These are phyloP conservation scores for Caenorhabditis auriculariae DNA, from an alignment of 2,888 invertebrate genomes.

Conservation along the genomic window DNA sequence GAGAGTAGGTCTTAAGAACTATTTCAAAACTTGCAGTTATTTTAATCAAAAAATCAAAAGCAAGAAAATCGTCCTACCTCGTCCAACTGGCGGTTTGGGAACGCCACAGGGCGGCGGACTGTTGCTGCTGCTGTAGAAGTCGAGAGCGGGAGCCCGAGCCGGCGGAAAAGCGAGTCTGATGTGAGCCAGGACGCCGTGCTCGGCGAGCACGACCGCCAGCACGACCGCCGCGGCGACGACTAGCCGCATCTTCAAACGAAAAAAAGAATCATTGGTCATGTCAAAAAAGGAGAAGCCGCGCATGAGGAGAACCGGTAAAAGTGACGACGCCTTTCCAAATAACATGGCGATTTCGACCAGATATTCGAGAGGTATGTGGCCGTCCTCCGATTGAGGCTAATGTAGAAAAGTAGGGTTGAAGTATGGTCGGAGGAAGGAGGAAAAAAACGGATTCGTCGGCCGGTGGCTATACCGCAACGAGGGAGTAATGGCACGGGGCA, in stretches of 20 bases:
- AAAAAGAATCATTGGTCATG: no score
- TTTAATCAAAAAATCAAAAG: neutral
- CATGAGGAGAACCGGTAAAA: neutral
- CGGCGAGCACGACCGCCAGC: conserved; percentile 15
- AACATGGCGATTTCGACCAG: no score
- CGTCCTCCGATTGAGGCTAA: no score
- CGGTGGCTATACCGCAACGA: no score
- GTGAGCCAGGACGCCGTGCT: conserved; percentile 25
- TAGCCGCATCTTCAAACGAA: conserved; percentile 13
- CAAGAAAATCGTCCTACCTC: conserved; percentile 12
- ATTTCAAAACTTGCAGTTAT: neutral
- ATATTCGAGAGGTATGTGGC: no score
- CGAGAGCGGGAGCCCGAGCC: conserved; percentile 74
- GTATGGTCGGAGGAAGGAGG: no score
- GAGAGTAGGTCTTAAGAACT: neutral
- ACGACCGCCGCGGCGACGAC: conserved; percentile 21
- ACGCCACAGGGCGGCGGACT: conserved; percentile 91
- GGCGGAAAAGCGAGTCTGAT: conserved; percentile 47
- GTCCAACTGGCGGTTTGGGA: conserved; percentile 73
- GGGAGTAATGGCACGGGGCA: no score
- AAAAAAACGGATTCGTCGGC: no score
- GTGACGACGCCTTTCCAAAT: no score
- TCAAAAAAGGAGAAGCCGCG: neutral
- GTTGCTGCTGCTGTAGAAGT: conserved; percentile 86
- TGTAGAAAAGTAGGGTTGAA: no score